Conservation (phyloP, 2,113 vertebrate species). For the Elanus axillaris region DNA sequence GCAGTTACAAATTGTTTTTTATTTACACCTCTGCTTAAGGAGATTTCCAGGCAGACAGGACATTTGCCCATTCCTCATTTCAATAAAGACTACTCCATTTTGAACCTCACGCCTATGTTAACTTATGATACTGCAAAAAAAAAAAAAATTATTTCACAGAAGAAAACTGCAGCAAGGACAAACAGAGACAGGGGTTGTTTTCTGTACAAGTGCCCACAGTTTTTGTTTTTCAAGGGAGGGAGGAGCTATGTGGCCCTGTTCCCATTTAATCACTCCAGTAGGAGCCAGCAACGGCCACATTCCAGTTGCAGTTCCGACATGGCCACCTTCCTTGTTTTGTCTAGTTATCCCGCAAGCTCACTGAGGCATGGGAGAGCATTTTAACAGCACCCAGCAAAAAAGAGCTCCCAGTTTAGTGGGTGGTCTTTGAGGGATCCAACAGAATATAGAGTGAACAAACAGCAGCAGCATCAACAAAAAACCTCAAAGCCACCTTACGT, state of each 20-base stretch:
- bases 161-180: not conserved
- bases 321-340: conserved; percentile 27
- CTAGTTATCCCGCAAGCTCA: not conserved
- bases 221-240: conserved; percentile 47
- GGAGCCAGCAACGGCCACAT: conserved; percentile 15
- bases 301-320: not conserved
- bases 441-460: not conserved
- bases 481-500: not conserved
- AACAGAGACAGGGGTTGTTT: not conserved
- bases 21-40: not conserved
- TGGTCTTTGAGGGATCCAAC: not conserved
- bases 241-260: conserved; percentile 41
- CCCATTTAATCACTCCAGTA: conserved; percentile 35
- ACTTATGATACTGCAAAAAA: not conserved
- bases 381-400: not conserved
- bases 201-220: conserved; percentile 10
- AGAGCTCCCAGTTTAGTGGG: not conserved
- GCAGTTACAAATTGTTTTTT: not conserved
- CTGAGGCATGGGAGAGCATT: not conserved
- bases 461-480: not conserved
- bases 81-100: not conserved
- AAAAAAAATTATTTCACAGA: not conserved
- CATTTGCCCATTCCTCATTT: not conserved
- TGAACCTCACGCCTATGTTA: not conserved
- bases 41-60: not conserved